A percentile compares a stretch with the other conserved stretches of the same genome.
Conservation (phyloP, 2,888 invertebrate species). For the Proisotoma minuta region DNA sequence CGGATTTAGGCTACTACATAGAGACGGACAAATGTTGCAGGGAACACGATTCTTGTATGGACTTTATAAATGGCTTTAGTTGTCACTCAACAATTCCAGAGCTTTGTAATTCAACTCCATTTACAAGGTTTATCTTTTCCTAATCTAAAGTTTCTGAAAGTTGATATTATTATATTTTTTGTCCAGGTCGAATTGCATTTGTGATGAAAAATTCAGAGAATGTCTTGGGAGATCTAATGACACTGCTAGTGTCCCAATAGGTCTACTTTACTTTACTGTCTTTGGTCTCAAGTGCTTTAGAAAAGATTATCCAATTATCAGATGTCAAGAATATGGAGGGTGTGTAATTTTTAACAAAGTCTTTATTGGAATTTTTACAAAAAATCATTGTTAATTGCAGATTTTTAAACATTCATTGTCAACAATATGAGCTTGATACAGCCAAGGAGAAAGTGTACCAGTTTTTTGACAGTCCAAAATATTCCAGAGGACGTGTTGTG, state of each 20-base stretch:
- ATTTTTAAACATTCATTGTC: conserved; percentile 44
- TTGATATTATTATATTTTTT: no score
- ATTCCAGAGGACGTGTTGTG: background rate
- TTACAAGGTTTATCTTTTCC: conserved; percentile 61
- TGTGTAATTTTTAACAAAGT: conserved; percentile 17
- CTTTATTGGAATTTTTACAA: background rate
- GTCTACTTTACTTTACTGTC: conserved; percentile 71
- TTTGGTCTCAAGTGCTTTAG: conserved; percentile 69
- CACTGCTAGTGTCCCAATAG: conserved; percentile 66
- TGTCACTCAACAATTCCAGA: conserved; percentile 52
- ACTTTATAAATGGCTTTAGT: conserved; percentile 32
- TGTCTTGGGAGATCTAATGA: conserved; percentile 65
- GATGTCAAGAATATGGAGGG: conserved; percentile 44
- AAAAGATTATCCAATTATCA: conserved; percentile 51
- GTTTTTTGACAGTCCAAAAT: conserved; percentile 42
- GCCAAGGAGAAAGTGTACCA: conserved; percentile 24
- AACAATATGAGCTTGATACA: conserved; percentile 32
- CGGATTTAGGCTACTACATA: conserved; percentile 61
- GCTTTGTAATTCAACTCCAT: conserved; percentile 64
- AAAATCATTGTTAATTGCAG: conserved; percentile 12
- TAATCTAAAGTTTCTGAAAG: no score
- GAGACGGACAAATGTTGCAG: conserved; percentile 64
- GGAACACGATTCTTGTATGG: conserved; percentile 37
- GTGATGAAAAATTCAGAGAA: conserved; percentile 65
- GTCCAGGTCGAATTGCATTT: conserved; percentile 71